phyloP scores from a whole-genome alignment of 2,797 vertebrate species.

The Bradypodion pumilum region DNA sequence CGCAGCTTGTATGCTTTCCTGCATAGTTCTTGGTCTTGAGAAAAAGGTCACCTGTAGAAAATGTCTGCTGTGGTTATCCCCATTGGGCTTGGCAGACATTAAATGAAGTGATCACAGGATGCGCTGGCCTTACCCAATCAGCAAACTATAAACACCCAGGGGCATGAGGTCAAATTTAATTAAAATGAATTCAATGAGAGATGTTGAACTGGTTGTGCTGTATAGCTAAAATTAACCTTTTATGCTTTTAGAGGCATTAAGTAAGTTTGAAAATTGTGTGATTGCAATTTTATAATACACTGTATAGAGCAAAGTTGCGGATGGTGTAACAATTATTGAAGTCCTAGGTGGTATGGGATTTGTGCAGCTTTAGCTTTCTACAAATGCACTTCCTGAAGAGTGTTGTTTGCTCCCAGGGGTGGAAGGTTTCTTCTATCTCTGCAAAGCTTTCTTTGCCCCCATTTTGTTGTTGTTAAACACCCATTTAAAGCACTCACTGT shows the following conservation, averaged over 20 bases:
- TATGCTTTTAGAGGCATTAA: background rate
- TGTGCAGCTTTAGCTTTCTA: background rate
- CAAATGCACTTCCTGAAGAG: background rate
- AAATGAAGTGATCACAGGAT: background rate
- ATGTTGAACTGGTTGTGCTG: background rate
- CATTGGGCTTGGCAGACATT: background rate
- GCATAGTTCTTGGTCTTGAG: background rate
- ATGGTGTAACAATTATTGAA: background rate
- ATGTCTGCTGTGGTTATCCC: background rate
- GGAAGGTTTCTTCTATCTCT: background rate
- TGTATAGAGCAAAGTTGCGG: background rate
- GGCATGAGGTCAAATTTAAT: background rate
- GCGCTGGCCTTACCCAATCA: conserved; percentile 6
- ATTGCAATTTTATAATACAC: background rate
- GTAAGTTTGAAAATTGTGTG: background rate
- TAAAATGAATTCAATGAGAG: background rate
- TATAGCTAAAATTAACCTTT: background rate
- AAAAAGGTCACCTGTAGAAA: background rate
- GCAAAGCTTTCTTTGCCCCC: background rate
- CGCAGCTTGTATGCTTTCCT: background rate
- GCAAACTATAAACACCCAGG: fast-evolving
- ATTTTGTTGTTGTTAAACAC: background rate
- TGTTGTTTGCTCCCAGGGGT: background rate
- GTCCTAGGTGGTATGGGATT: background rate
- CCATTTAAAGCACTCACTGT: background rate